These are phyloP conservation scores for Tragelaphus buxtoni DNA, from an alignment of 2,113 vertebrate species.

Conservation along the genomic window DNA sequence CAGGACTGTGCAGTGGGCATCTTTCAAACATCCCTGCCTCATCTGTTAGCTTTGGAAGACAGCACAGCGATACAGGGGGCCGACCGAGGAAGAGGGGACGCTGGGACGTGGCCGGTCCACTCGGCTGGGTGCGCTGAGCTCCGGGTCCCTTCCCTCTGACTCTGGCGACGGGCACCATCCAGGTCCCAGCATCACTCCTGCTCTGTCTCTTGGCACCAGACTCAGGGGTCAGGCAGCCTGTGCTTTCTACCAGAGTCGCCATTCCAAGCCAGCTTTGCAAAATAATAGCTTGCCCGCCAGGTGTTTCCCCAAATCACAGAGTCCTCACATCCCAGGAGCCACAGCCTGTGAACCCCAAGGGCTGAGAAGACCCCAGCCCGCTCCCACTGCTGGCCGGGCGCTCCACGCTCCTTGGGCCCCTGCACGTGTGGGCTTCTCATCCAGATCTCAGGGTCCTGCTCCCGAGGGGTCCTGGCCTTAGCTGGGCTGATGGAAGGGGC, in stretches of 20 bases:
- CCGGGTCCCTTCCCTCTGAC: background rate
- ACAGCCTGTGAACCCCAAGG: background rate
- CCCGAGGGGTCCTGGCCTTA: background rate
- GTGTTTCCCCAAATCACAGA: no score
- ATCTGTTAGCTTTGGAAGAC: background rate
- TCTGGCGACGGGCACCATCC: background rate
- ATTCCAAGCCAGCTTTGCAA: background rate
- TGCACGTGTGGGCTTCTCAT: background rate
- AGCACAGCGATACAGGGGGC: fast-evolving
- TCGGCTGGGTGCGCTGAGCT: fast-evolving
- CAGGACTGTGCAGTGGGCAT: fast-evolving
- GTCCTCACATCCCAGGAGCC: background rate
- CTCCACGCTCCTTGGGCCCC: background rate
- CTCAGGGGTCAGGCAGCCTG: background rate
- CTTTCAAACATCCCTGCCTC: fast-evolving
- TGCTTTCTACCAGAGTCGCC: background rate
- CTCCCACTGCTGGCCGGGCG: background rate
- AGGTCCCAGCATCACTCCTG: background rate
- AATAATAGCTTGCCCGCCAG: background rate
- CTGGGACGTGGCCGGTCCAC: background rate
- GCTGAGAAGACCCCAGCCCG: background rate
- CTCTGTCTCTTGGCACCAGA: background rate
- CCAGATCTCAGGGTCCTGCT: background rate
- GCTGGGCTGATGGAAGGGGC: background rate
- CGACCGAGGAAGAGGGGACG: fast-evolving